phyloP scores from a whole-genome alignment of 2,113 vertebrate genomes.

The Eublepharis macularius region DNA sequence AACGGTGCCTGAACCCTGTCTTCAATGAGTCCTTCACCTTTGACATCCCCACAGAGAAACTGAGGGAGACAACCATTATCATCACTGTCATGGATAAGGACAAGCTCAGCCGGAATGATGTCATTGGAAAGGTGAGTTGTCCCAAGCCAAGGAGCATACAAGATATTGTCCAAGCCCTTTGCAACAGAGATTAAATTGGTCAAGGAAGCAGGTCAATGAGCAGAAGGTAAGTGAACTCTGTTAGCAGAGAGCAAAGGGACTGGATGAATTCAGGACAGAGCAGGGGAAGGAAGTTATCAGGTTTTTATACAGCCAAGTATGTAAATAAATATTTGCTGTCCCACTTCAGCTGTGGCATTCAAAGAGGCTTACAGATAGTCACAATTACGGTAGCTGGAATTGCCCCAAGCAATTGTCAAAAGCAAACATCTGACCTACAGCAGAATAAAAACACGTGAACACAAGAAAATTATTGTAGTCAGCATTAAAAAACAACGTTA shows the following conservation, averaged over 20 bases:
- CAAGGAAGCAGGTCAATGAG: not conserved
- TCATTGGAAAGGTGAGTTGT: constrained; percentile 94
- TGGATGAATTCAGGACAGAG: not conserved
- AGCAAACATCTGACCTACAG: not conserved
- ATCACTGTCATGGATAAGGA: constrained; percentile 99
- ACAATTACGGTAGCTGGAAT: too few relatives aligned
- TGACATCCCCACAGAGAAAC: constrained; percentile 93
- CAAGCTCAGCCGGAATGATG: constrained; percentile 95
- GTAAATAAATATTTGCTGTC: not conserved
- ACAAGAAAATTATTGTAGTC: not conserved
- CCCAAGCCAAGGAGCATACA: not conserved
- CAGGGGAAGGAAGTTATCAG: not conserved
- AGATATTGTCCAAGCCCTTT: not conserved
- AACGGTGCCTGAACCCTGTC: constrained; percentile 95
- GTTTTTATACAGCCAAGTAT: not conserved
- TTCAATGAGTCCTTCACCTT: constrained; percentile 99
- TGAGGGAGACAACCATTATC: constrained; percentile 97
- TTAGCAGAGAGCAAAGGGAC: not conserved
- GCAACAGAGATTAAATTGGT: too few relatives aligned
- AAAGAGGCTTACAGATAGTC: too few relatives aligned
- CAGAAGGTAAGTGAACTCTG: not conserved
- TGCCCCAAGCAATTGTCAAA: not conserved
- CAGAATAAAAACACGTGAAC: not conserved
- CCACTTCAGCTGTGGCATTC: not conserved
- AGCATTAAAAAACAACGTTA: not conserved